Base-by-base conservation (phyloP, 2,797 vertebrate species). In the Poeciliopsis infans region DNA sequence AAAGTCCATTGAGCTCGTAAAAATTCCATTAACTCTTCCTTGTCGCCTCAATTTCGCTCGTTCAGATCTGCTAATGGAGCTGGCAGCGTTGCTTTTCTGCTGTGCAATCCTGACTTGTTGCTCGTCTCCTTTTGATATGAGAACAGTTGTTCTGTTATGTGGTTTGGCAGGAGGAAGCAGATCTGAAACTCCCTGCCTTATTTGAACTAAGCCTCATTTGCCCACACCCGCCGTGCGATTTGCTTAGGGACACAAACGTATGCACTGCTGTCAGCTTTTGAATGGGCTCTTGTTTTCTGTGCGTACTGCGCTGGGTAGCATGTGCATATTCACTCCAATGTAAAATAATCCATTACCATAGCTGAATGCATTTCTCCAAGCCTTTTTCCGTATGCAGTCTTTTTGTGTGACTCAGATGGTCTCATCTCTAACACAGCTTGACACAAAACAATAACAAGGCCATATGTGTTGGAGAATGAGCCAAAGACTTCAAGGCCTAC, bases 11-110 rank as follows among this genome's bases (percentile, higher is more conserved):
- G 83, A 92, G 90, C 88, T 92, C 79, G 81, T 93, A 91, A 92
- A 92, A 88, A 89, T 86, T 85, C 89, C 92, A 93, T 93, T 92
- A 91, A 89, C 81, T 89, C 71, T 91, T 82, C 81, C 74, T 76
- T 53, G 83, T 86, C 86, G 79, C 90, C 83, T 86, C 82, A 39
- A 69, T 92, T 90, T 91, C 78, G 64, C 85, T 86, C 89, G 91
- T 93, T 91, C 85, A 77, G 82, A 94, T 92, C 88, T 91, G 93
- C 92, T 93, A 92, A 94, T 93, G 89, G 89, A 86, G 91, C 83
- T 85, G 88, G 90, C 89, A 82, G 72, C 71, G n/a, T 57, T 36
- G 53, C 79, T 33, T 4, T 46, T 77, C 79, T 71, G 76, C 76
- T 53, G 79, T 76, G 77, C 70, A 82, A 80, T 66, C 86, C 81